Conservation (phyloP, 2,797 vertebrate species). For the Trachops cirrhosus region DNA sequence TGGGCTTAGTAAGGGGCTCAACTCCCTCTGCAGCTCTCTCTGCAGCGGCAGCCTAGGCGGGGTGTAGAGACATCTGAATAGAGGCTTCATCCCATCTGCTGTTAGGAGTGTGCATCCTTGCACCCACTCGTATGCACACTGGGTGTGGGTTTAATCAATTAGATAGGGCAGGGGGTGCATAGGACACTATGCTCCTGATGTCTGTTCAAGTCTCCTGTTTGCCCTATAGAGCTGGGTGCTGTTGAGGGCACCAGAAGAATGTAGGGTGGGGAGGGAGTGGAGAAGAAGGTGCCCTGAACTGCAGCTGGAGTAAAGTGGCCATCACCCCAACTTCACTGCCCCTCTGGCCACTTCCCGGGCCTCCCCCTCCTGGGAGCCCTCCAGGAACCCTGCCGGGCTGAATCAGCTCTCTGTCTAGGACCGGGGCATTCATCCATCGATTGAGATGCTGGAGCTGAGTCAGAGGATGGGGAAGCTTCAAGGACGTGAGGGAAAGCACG, state of each 20-base stretch:
- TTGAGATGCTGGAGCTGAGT: conserved; percentile 48
- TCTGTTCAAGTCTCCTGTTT: background rate
- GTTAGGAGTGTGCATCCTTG: background rate
- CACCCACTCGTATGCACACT: background rate
- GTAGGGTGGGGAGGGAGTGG: background rate
- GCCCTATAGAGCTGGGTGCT: background rate
- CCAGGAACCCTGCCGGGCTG: conserved; percentile 50
- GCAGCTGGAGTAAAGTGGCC: conserved; percentile 49
- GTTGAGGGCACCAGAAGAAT: background rate
- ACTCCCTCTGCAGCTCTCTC: background rate
- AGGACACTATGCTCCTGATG: background rate
- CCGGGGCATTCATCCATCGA: conserved; percentile 38
- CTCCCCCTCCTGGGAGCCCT: conserved; percentile 52
- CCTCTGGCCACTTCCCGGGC: background rate
- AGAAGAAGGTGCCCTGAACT: background rate
- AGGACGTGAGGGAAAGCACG: conserved; percentile 53
- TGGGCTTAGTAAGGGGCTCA: background rate
- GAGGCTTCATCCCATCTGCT: background rate
- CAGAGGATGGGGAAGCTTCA: conserved; percentile 36
- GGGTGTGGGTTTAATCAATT: background rate
- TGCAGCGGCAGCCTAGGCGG: fast-evolving
- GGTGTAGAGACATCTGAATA: too few relatives aligned
- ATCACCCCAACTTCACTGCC: background rate
- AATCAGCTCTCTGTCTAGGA: conserved; percentile 63
- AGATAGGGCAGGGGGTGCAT: background rate